Evolutionary conservation across 2,888 invertebrate genomes (phyloP).

Genomic region (Thecophora atra): DNA sequence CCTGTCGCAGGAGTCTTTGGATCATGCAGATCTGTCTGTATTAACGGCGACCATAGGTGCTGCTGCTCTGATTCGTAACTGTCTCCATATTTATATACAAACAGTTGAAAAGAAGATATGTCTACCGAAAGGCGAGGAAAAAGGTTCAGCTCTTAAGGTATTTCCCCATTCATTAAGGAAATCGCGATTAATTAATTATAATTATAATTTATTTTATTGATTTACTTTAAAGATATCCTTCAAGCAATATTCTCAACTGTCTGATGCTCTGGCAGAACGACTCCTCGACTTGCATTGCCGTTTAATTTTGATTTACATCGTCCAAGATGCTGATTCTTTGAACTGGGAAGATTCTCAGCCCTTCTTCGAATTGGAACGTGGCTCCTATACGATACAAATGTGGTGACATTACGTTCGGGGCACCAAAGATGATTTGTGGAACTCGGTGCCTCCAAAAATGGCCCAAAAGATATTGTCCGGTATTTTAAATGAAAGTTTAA

Average conservation of each 20-base stretch:
- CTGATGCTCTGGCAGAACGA: slow-evolving; percentile 84
- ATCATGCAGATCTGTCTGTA: slow-evolving; percentile 84
- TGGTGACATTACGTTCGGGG: slow-evolving; percentile 89
- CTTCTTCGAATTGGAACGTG: slow-evolving; percentile 78
- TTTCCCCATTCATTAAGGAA: not conserved
- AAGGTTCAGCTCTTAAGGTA: slow-evolving; percentile 63
- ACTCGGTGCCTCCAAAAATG: slow-evolving; percentile 88
- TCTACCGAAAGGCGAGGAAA: slow-evolving; percentile 64
- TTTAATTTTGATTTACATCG: slow-evolving; percentile 79
- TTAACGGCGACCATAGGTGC: slow-evolving; percentile 84
- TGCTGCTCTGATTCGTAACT: slow-evolving; percentile 80
- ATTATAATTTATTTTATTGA: not conserved
- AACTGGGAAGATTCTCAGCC: slow-evolving; percentile 75
- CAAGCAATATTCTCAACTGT: slow-evolving; percentile 83
- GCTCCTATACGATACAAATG: slow-evolving; percentile 85
- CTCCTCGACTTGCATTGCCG: slow-evolving; percentile 83
- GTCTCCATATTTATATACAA: slow-evolving; percentile 80
- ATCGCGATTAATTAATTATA: not conserved
- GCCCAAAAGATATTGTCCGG: slow-evolving; percentile 86
- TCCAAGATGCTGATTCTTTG: slow-evolving; percentile 83
- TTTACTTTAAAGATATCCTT: slow-evolving; percentile 70
- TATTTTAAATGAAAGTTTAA: slow-evolving; percentile 85
- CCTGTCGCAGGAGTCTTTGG: slow-evolving; percentile 83
- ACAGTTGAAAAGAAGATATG: slow-evolving; percentile 62
- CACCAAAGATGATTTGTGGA: slow-evolving; percentile 83